Evolutionary conservation across 2,797 vertebrate genomes (phyloP).

Genomic region (Antrozous pallidus): DNA sequence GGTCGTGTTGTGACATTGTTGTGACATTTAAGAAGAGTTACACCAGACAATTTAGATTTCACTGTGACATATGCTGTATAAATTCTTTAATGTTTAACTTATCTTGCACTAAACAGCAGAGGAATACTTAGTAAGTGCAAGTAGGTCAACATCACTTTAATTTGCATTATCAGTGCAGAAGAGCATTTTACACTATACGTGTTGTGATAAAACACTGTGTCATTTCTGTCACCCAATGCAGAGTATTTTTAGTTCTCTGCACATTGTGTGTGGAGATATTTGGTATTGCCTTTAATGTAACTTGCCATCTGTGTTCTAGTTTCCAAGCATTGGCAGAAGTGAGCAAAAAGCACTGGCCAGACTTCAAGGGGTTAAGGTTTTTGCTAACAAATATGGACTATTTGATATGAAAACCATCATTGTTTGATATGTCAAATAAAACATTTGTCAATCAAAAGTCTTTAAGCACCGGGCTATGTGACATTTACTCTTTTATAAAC

Average conservation of each 20-base stretch:
- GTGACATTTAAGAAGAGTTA: constrained; percentile 78
- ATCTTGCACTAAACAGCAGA: constrained; percentile 77
- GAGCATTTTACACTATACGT: constrained; percentile 72
- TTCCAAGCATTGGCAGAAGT: constrained; percentile 74
- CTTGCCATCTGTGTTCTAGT: constrained; percentile 75
- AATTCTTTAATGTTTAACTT: constrained; percentile 76
- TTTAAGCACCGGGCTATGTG: constrained; percentile 90
- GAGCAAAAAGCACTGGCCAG: constrained; percentile 61
- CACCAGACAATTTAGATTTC: constrained; percentile 77
- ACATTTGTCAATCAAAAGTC: constrained; percentile 92
- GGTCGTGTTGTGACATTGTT: constrained; percentile 73
- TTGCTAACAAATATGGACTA: constrained; percentile 85
- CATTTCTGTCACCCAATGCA: constrained; percentile 76
- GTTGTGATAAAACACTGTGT: constrained; percentile 79
- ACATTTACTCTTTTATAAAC: constrained; percentile 93
- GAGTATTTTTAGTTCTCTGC: constrained; percentile 80
- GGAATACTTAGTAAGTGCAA: constrained; percentile 74
- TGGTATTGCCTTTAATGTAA: constrained; percentile 72
- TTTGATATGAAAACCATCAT: constrained; percentile 89
- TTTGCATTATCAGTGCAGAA: constrained; percentile 76
- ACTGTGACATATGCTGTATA: constrained; percentile 74
- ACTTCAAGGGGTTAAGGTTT: constrained; percentile 87
- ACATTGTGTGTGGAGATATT: constrained; percentile 76
- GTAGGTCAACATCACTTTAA: constrained; percentile 74
- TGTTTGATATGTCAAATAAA: constrained; percentile 93